Conservation (phyloP, 2,113 vertebrate genomes). For the Mirza zaza region DNA sequence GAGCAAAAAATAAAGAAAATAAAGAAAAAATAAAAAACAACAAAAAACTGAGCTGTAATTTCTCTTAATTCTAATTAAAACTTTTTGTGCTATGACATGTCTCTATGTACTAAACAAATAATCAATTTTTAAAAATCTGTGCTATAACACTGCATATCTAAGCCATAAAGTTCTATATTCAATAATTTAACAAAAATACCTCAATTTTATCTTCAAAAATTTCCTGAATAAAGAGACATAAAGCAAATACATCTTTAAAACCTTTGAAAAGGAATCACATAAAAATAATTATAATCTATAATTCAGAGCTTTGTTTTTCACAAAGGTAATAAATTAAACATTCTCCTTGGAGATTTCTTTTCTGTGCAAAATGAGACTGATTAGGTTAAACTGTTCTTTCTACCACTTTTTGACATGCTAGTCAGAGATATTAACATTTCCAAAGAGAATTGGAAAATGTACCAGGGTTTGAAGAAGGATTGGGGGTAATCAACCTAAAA, state of each 20-base stretch:
- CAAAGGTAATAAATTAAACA: constrained; percentile 33
- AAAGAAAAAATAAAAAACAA: too few relatives aligned
- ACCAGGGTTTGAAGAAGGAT: background rate
- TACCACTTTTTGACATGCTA: background rate
- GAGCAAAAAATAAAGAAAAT: too few relatives aligned
- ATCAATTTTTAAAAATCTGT: background rate
- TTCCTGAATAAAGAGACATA: background rate
- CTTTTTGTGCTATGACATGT: background rate
- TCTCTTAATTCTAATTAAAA: background rate
- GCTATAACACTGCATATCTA: background rate
- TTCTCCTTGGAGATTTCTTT: constrained; percentile 38
- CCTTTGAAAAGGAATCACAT: background rate
- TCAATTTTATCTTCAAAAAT: background rate
- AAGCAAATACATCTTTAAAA: constrained; percentile 55
- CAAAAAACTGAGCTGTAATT: background rate
- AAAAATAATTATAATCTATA: constrained; percentile 48
- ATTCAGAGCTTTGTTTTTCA: constrained; percentile 47
- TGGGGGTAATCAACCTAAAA: background rate
- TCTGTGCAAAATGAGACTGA: constrained; percentile 26
- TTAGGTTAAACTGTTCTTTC: constrained; percentile 4
- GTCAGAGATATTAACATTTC: background rate
- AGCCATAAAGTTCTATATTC: background rate
- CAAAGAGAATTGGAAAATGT: constrained; percentile 22
- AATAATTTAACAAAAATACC: background rate
- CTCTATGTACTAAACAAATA: background rate